Evolutionary conservation across 2,797 vertebrate genomes (phyloP), one percentile per base, ranked within the genome.

Genomic region (Moxostoma hubbsi): DNA sequence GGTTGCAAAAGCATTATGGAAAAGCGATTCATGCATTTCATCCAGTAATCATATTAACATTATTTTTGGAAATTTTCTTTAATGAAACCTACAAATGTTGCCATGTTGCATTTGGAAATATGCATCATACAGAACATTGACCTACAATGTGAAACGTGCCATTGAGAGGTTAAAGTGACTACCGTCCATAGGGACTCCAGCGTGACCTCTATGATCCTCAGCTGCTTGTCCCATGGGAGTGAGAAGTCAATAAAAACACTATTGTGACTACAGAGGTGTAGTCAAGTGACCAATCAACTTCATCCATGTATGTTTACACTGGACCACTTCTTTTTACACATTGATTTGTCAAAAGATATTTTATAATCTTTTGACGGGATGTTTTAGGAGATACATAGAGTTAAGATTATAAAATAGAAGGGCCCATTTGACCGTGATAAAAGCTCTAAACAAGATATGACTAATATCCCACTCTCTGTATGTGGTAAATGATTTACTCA

Each of bases 121-220:
- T 58, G 36, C 65, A 71, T 12, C 15, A 9, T 5, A 13, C 10
- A 46, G 36, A 53, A 62, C 67, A 36, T 36, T 16, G 72, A 73
- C 6, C 70, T 66, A 15, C 50, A 43, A 64, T 82, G 18, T 81
- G 78, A 81, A 69, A 53, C 81, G 85, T 88, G 55, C 53, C 76
- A 81, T 61, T 67, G 51, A 43, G 61, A 70, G 86, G 88, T 87
- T 87, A 87, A 81, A 82, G 83, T 84, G 78, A 79, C 86, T 53
- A 9, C 54, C 50, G 82, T 61, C 71, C 4, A 18, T 61, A 77
- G 77, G 18, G 85, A 82, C 81, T 80, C 46, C 75, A 80, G 84
- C 83, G 82, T 77, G 88, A 36, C 36, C 36, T 36, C 36, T 36
- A 36, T 36, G 36, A 88, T 85, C 85, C 79, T 55, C 18, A 18